These are phyloP conservation scores for Cantharis rustica DNA, from an alignment of 2,888 invertebrate genomes.

Conservation along the genomic window DNA sequence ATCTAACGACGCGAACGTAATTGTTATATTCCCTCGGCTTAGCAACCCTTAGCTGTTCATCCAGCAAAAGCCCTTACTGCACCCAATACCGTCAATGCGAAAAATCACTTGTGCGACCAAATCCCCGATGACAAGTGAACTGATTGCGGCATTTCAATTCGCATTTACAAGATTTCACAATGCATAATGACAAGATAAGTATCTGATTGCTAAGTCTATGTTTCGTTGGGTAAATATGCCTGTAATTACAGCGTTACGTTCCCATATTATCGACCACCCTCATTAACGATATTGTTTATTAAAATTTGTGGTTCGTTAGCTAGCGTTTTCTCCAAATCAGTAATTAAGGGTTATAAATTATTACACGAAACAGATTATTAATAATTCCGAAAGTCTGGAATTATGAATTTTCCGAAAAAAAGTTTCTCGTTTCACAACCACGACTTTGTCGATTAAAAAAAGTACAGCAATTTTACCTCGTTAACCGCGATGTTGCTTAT, in stretches of 20 bases:
- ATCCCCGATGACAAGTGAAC: constrained; percentile 46
- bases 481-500: neutral
- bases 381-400: neutral
- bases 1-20: constrained; percentile 57
- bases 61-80: constrained; percentile 36
- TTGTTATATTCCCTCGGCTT: constrained; percentile 51
- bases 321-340: constrained; percentile 34
- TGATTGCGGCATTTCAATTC: constrained; percentile 55
- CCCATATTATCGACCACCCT: constrained; percentile 21
- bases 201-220: constrained; percentile 46
- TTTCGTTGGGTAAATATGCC: constrained; percentile 46
- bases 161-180: constrained; percentile 50
- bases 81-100: constrained; percentile 40
- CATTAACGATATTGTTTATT: constrained; percentile 6
- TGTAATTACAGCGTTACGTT: constrained; percentile 46
- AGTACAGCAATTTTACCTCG: neutral
- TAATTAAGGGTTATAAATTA: neutral
- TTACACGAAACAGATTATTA: neutral
- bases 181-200: constrained; percentile 54
- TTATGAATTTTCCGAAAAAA: neutral
- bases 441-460: neutral
- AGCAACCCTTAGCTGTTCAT: constrained; percentile 31
- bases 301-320: constrained; percentile 40
- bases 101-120: constrained; percentile 46
- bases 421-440: neutral